Conservation (phyloP, 1,140 invertebrate species). For the Microplitis demolitor region DNA sequence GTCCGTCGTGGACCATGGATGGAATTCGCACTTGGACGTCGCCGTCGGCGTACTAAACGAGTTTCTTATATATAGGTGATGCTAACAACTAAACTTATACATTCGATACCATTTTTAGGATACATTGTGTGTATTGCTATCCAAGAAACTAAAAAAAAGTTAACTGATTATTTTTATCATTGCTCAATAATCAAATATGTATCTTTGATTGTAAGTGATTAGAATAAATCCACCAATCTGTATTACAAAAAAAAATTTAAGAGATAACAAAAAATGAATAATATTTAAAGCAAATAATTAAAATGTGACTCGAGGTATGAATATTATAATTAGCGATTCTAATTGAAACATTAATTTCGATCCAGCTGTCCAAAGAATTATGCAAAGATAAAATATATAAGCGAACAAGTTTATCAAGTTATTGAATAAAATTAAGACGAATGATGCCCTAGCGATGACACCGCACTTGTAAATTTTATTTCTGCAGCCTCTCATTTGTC, state of each 20-base stretch:
- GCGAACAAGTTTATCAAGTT: neutral
- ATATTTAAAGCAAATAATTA: no score
- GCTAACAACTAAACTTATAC: neutral
- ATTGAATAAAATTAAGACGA: neutral
- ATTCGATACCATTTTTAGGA: neutral
- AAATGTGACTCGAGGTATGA: no score
- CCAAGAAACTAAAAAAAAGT: neutral
- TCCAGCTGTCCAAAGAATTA: no score
- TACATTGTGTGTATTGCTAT: neutral
- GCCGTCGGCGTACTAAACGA: slow-evolving; percentile 14
- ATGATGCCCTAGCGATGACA: neutral
- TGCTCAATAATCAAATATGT: no score
- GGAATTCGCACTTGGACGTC: slow-evolving; percentile 11
- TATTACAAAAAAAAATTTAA: no score
- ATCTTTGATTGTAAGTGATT: no score
- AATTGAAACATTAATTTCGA: neutral
- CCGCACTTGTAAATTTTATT: neutral
- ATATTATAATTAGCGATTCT: neutral
- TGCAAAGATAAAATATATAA: no score
- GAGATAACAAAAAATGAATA: no score
- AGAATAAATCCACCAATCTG: no score
- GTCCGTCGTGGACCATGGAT: neutral
- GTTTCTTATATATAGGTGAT: neutral
- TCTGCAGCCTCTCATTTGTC: no score
- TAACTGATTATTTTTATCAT: no score